Base-by-base conservation (phyloP, 2,888 invertebrate species). In the Pandemis cinnamomeana region DNA sequence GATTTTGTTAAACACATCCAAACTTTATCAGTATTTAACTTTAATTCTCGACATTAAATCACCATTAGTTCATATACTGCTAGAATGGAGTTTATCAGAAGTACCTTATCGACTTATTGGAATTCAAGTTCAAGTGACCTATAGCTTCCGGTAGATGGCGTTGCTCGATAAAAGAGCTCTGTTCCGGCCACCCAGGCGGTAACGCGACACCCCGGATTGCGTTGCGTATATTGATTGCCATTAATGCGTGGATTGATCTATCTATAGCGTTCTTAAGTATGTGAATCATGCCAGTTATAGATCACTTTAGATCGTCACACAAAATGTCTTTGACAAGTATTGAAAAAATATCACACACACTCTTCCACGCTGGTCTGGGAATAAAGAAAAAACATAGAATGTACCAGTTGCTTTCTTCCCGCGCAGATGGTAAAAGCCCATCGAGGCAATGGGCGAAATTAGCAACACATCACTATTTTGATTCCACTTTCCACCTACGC, bases 181-280 rank as follows among this genome's bases (percentile, higher is more conserved):
- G 87, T 89, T 75, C 78, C 78, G 90, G 83, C 93, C 93, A 92
- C 93, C 93, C 93, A 90, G 81, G 84, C 84, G 78, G 92, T 88
- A 92, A 93, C 82, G 75, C 78, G 87, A 92, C 89, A 92, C 91
- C 85, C 80, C 84, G 88, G 87, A 89, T 90, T 89, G 82, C 83
- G 8, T 51, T 62, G 55, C 51, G 67, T 66, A n/a, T 73, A 73
- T 73, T 73, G 73, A 73, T 69, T 70, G 73, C 69, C 44, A 73
- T 73, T 70, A 73, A 64, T 70, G 27, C 11, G 3, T 58, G 58
- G 58, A 58, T 58, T 58, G 27, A 11, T 58, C 58, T 58, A 11
- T 58, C 58, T 58, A 27, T 5, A 58, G 58, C 58, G 58, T 58
- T 4, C 27, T 58, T 58, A 27, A 55, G 55, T 20, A 13, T 51